Conservation (phyloP, 2,113 vertebrate genomes). For the Paratilapia polleni region DNA sequence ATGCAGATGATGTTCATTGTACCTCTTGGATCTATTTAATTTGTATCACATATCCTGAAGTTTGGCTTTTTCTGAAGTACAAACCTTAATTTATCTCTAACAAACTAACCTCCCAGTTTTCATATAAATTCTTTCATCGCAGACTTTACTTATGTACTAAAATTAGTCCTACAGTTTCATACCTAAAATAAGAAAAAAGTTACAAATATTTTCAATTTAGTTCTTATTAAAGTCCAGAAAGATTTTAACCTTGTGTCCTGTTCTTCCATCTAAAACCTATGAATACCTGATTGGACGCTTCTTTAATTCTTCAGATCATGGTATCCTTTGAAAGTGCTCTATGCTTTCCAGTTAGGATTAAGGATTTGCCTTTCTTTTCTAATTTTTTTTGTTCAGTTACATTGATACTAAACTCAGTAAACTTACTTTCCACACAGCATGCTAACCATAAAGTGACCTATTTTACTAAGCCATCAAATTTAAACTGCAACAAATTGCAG, state of each 20-base stretch:
- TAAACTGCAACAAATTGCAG: not conserved
- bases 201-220: not conserved
- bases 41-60: not conserved
- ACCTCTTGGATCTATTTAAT: not conserved
- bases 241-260: fast-evolving
- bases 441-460: not conserved
- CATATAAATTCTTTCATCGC: not conserved
- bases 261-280: not conserved
- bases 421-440: not conserved
- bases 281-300: not conserved
- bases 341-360: not conserved
- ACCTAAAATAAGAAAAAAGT: not conserved
- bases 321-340: not conserved
- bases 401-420: not conserved
- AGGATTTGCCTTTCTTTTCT: no score
- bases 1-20: not conserved
- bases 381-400: not conserved
- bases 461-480: not conserved
- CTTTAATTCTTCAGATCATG: not conserved
- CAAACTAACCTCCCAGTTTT: not conserved
- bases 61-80: not conserved
- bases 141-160: not conserved
- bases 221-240: not conserved
- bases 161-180: not conserved
- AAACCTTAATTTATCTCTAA: no score